Evolutionary conservation across 2,113 vertebrate species (phyloP).

Genomic region (Actenoides hombroni): DNA sequence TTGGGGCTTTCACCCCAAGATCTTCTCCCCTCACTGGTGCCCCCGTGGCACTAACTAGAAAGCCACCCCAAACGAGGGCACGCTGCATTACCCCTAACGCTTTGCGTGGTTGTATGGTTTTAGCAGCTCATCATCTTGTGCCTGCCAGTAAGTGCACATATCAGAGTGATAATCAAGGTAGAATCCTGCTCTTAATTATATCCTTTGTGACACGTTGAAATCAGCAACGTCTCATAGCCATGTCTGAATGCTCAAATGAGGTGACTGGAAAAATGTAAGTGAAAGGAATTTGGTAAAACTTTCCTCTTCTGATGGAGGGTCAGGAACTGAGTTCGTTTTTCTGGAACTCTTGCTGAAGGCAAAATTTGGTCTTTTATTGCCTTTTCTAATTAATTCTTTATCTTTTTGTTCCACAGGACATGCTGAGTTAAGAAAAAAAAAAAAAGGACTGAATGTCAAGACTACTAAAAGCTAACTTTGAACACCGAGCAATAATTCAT

Average conservation of each 20-base stretch:
- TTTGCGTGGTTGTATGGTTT: background rate
- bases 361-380: slow-evolving; percentile 6
- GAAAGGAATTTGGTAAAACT: background rate
- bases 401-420: background rate
- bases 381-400: slow-evolving; percentile 15
- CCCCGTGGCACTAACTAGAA: background rate
- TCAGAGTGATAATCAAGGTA: slow-evolving; percentile 34
- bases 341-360: background rate
- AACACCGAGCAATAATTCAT: slow-evolving; percentile 23
- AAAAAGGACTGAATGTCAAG: background rate
- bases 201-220: background rate
- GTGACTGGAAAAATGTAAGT: background rate
- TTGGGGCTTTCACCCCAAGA: background rate
- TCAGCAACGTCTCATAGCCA: background rate
- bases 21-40: background rate
- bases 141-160: background rate
- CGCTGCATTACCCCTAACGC: fast-evolving
- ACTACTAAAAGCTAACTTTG: background rate
- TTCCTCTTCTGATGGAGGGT: background rate
- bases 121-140: background rate
- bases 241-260: background rate
- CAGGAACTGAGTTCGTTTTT: background rate
- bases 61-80: background rate
- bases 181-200: slow-evolving; percentile 51
- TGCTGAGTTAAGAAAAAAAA: background rate